phyloP scores from a whole-genome alignment of 2,113 vertebrate species.

The Mesitornis unicolor region DNA sequence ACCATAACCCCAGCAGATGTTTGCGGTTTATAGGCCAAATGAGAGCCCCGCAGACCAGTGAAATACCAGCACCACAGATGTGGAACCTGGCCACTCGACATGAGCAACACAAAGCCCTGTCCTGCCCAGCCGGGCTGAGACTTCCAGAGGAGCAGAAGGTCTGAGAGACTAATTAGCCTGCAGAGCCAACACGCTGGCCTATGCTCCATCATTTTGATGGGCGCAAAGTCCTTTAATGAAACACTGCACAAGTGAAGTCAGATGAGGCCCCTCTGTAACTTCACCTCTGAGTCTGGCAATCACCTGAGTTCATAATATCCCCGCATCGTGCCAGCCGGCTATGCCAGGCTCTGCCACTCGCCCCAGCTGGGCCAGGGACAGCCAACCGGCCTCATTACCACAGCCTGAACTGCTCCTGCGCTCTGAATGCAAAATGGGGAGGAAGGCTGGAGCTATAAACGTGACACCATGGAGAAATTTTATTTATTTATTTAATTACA shows the following conservation, averaged over 20 bases:
- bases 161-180: constrained; percentile 71
- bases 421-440: not conserved
- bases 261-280: constrained; percentile 14
- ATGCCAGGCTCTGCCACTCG: constrained; percentile 14
- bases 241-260: not conserved
- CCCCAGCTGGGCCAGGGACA: not conserved
- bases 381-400: not conserved
- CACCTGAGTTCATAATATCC: constrained; percentile 40
- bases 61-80: constrained; percentile 68
- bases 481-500: not conserved
- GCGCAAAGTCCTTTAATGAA: constrained; percentile 48
- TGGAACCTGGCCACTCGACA: constrained; percentile 63
- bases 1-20: constrained; percentile 77
- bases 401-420: not conserved
- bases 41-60: constrained; percentile 55
- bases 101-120: constrained; percentile 1
- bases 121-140: constrained; percentile 58
- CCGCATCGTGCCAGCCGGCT: constrained; percentile 19
- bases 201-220: constrained; percentile 48
- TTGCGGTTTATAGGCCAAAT: constrained; percentile 71
- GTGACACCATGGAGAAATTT: not conserved
- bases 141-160: constrained; percentile 77
- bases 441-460: not conserved
- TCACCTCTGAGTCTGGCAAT: constrained; percentile 51
- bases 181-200: constrained; percentile 35